Conservation (phyloP, 2,797 vertebrate genomes). For the Phataginus tricuspis region DNA sequence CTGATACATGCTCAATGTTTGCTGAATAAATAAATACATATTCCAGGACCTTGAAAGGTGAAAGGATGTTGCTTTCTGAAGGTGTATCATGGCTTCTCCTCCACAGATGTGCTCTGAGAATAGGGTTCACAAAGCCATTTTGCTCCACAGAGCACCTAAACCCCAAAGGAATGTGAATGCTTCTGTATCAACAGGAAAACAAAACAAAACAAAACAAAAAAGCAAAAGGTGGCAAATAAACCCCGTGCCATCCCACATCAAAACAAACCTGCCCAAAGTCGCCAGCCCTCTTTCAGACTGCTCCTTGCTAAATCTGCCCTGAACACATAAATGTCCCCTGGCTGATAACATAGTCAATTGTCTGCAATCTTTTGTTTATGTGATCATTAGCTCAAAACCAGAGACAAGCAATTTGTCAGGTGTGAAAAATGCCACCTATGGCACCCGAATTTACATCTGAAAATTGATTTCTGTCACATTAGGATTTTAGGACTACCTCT, state of each 20-base stretch:
- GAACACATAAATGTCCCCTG: constrained; percentile 62
- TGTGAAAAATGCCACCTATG: constrained; percentile 86
- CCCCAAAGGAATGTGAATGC: not conserved
- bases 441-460: constrained; percentile 86
- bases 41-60: not conserved
- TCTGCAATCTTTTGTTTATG: constrained; percentile 84
- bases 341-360: constrained; percentile 79
- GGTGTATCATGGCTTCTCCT: not conserved
- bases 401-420: constrained; percentile 86
- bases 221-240: not conserved
- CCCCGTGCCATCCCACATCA: not conserved
- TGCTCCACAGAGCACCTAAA: not conserved
- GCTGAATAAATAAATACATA: not conserved
- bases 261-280: not conserved
- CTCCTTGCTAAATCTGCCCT: constrained; percentile 30
- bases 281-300: not conserved
- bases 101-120: not conserved
- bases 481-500: constrained; percentile 84
- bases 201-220: not conserved
- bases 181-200: not conserved
- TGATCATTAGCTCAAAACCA: constrained; percentile 86
- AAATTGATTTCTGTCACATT: constrained; percentile 88
- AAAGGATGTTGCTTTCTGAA: not conserved
- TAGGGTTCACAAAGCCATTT: not conserved
- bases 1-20: not conserved